Conservation (phyloP, 2,888 invertebrate genomes). For the Heliconius erato region DNA sequence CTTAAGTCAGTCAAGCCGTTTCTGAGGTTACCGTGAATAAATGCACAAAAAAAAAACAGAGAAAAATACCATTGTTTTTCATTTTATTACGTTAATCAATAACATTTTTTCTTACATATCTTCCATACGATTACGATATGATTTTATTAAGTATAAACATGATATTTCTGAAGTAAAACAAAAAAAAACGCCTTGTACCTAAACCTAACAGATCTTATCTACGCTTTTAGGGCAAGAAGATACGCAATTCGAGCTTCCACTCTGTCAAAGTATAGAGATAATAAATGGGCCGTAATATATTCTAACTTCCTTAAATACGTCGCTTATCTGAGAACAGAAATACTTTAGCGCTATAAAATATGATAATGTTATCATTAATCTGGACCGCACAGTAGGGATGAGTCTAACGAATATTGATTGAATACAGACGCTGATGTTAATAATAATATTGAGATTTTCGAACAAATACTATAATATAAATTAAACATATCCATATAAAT, state of each 20-base stretch:
- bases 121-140: too few species aligned
- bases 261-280: slow-evolving; percentile 32
- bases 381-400: neutral
- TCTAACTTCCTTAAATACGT: slow-evolving; percentile 20
- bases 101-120: too few species aligned
- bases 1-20: too few species aligned
- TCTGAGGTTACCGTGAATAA: too few species aligned
- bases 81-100: too few species aligned
- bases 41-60: too few species aligned
- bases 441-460: too few species aligned
- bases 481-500: too few species aligned
- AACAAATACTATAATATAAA: too few species aligned
- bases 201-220: slow-evolving; percentile 24
- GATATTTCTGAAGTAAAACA: neutral
- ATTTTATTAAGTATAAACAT: neutral
- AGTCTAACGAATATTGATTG: neutral
- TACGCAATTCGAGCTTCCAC: slow-evolving; percentile 7
- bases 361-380: slow-evolving; percentile 7
- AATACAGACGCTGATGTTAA: neutral
- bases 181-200: neutral
- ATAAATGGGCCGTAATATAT: slow-evolving; percentile 24
- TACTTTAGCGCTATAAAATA: slow-evolving; percentile 25
- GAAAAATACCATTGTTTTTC: too few species aligned
- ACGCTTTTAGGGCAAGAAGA: slow-evolving; percentile 23
- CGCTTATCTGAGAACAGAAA: slow-evolving; percentile 22